Base-by-base conservation (phyloP, 2,888 invertebrate genomes). In the Ernsta delagoae region DNA sequence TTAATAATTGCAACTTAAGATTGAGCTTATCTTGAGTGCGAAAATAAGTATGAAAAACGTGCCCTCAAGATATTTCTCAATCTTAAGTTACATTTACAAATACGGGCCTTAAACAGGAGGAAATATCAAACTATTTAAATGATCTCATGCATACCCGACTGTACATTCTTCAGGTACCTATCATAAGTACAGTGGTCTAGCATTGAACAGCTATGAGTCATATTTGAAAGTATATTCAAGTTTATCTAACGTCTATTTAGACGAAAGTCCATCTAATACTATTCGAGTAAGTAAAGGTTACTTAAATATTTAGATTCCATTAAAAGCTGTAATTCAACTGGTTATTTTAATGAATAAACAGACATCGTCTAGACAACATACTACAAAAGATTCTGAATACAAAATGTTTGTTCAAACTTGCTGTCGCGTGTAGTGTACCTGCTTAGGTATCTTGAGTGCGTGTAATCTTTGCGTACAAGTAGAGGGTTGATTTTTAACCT, bases 91-190 rank as follows among this genome's bases (percentile, higher is more conserved):
- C n/a, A n/a, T n/a, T n/a, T n/a, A n/a, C n/a, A n/a, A n/a, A n/a
- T n/a, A n/a, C n/a, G n/a, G n/a, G n/a, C n/a, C n/a, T n/a, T n/a
- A n/a, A n/a, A n/a, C n/a, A n/a, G n/a, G n/a, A n/a, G n/a, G n/a
- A n/a, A n/a, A n/a, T n/a, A n/a, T n/a, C n/a, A n/a, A n/a, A n/a
- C n/a, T n/a, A n/a, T n/a, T n/a, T n/a, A n/a, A 39, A 39, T 5
- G 3, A 24, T 24, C 24, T 24, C 24, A 36, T 54, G 48, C 36
- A 36, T 48, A 50, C 65, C 36, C 65, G 59, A 59, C 65, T 59
- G 61, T 67, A 67, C 67, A 59, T 34, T 45, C 41, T 45, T 67
- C 61, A 62, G 57, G 62, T 62, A 62, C 62, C 36, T n/a, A 8
- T 8, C 8, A 8, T 41, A 61, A 62, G 62, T 61, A 68, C 62